These are phyloP conservation scores for Drosophila virilis DNA, from an alignment of 1,140 invertebrate species.

Conservation along the genomic window DNA sequence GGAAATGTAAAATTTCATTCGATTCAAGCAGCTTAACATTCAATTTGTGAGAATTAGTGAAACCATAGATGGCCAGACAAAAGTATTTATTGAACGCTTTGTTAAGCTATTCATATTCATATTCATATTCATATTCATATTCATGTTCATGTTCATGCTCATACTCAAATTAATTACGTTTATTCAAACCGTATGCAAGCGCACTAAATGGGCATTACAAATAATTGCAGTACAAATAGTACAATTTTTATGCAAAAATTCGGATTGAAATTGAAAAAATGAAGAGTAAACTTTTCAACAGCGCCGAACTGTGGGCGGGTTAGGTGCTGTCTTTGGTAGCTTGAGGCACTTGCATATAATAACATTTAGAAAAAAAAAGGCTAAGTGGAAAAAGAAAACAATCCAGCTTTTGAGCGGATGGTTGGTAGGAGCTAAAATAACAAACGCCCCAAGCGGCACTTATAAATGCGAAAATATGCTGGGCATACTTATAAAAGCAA, in stretches of 20 bases:
- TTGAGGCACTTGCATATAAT: constrained; percentile 38
- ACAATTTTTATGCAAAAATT: neutral
- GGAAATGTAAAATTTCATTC: neutral
- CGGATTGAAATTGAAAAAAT: neutral
- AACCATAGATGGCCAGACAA: neutral
- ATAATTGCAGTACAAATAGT: constrained; percentile 7
- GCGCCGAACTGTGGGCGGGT: no score
- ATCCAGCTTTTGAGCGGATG: neutral
- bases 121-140: no score
- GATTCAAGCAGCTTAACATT: neutral
- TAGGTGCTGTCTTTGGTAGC: neutral
- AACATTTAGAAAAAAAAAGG: constrained; percentile 34
- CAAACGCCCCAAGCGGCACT: constrained; percentile 11
- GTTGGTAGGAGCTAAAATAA: constrained; percentile 21
- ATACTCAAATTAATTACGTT: constrained; percentile 4
- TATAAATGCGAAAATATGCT: constrained; percentile 12
- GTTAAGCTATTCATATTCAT: no score
- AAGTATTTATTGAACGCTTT: neutral
- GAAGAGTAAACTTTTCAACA: neutral
- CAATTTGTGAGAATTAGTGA: neutral
- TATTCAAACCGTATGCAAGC: constrained; percentile 9
- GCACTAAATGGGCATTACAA: neutral
- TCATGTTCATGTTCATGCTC: constrained; percentile 4
- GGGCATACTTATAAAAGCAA: neutral
- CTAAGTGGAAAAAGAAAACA: constrained; percentile 30